Evolutionary conservation across 1,140 invertebrate genomes (phyloP).

Genomic region (Heliconius melpomene): DNA sequence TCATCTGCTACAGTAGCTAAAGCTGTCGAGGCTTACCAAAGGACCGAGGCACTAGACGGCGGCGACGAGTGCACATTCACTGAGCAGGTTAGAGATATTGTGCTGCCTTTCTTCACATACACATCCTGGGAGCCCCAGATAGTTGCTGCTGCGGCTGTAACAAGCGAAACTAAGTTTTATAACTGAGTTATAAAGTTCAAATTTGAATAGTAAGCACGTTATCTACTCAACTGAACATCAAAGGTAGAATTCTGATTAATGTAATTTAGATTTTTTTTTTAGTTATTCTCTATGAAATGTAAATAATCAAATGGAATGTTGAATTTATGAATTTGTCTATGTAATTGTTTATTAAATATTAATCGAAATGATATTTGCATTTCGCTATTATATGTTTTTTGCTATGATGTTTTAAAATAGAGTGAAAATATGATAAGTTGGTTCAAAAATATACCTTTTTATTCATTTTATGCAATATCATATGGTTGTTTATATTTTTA

Average conservation of each 20-base stretch:
- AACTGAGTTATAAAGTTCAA: neutral
- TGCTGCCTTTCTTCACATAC: slow-evolving; percentile 94
- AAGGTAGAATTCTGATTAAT: slow-evolving; percentile 32
- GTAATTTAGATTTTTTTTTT: neutral
- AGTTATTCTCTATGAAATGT: neutral
- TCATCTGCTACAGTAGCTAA: neutral
- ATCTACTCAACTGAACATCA: slow-evolving; percentile 43
- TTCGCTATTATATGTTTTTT: neutral
- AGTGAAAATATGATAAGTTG: too few relatives aligned
- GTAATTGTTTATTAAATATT: neutral
- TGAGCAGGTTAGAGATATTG: slow-evolving; percentile 93
- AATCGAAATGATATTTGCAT: neutral
- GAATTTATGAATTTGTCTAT: neutral
- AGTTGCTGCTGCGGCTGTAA: slow-evolving; percentile 91
- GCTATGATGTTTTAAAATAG: neutral
- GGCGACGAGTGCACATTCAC: slow-evolving; percentile 93
- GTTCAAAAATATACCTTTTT: too few relatives aligned
- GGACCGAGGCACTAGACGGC: slow-evolving; percentile 86
- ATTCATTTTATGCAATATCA: too few relatives aligned
- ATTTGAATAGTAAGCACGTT: neutral
- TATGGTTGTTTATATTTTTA: too few relatives aligned
- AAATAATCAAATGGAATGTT: neutral
- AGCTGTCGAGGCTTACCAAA: slow-evolving; percentile 81
- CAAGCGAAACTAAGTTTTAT: slow-evolving; percentile 59
- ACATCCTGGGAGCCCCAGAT: slow-evolving; percentile 93